phyloP scores from a whole-genome alignment of 2,797 vertebrate genomes.

The Halcyon smyrnensis region DNA sequence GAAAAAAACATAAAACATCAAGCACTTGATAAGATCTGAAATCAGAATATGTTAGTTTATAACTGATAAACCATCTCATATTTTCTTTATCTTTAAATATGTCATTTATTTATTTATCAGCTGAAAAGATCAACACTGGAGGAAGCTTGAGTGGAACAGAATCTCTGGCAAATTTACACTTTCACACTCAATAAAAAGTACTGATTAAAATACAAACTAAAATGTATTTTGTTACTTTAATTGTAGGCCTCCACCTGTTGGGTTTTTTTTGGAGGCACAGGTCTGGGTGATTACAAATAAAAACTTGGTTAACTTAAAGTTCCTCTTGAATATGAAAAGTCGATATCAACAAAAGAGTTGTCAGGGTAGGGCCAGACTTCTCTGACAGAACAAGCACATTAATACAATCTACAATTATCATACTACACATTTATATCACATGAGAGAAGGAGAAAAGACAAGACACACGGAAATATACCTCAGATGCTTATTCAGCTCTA shows the following conservation, averaged over 20 bases:
- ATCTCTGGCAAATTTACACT: not conserved
- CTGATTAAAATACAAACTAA: not conserved
- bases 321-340: not conserved
- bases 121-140: not conserved
- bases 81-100: not conserved
- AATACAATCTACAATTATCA: not conserved
- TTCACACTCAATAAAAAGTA: not conserved
- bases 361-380: not conserved
- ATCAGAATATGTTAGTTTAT: not conserved
- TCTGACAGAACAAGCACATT: not conserved
- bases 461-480: not conserved
- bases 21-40: not conserved
- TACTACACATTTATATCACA: not conserved
- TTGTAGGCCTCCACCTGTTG: not conserved
- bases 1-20: slow-evolving; percentile 6
- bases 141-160: not conserved
- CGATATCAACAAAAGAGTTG: not conserved
- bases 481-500: not conserved
- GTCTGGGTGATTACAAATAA: not conserved
- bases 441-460: not conserved
- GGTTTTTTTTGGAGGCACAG: not conserved
- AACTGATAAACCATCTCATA: fast-evolving
- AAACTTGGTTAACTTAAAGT: not conserved
- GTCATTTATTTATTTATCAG: not conserved
- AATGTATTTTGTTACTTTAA: not conserved